Evolutionary conservation across 2,113 vertebrate species (phyloP).

Genomic region (Micronycteris hirsuta): DNA sequence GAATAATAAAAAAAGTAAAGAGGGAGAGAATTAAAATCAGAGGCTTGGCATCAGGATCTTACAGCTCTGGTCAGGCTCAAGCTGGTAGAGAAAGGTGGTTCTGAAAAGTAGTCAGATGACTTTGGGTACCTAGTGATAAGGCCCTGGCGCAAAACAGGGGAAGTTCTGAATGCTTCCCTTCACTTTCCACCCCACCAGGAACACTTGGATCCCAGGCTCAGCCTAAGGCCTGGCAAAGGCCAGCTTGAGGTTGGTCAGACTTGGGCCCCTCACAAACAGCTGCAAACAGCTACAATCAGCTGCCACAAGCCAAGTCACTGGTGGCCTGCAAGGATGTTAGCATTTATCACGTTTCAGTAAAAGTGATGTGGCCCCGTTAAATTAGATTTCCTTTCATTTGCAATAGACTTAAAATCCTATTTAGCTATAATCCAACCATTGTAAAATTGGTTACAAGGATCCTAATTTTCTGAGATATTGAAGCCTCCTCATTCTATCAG

Average conservation of each 20-base stretch:
- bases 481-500: constrained; percentile 72
- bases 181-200: background rate
- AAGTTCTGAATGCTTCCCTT: background rate
- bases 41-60: background rate
- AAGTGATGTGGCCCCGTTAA: constrained; percentile 78
- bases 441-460: constrained; percentile 78
- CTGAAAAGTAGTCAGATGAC: background rate
- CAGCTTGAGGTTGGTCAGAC: constrained; percentile 54
- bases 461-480: constrained; percentile 80
- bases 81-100: background rate
- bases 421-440: constrained; percentile 77
- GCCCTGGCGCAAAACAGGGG: background rate
- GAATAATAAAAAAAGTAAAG: background rate
- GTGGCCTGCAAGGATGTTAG: constrained; percentile 53
- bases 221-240: constrained; percentile 33
- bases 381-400: constrained; percentile 82
- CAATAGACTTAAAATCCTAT: constrained; percentile 79
- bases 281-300: background rate
- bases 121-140: background rate
- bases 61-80: background rate
- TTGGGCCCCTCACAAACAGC: constrained; percentile 38
- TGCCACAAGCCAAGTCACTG: constrained; percentile 53
- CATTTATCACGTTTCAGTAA: constrained; percentile 73
- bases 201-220: background rate
- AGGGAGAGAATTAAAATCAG: background rate